Evolutionary conservation across 2,888 invertebrate genomes (phyloP).

Genomic region (Ophonus ardosiacus): DNA sequence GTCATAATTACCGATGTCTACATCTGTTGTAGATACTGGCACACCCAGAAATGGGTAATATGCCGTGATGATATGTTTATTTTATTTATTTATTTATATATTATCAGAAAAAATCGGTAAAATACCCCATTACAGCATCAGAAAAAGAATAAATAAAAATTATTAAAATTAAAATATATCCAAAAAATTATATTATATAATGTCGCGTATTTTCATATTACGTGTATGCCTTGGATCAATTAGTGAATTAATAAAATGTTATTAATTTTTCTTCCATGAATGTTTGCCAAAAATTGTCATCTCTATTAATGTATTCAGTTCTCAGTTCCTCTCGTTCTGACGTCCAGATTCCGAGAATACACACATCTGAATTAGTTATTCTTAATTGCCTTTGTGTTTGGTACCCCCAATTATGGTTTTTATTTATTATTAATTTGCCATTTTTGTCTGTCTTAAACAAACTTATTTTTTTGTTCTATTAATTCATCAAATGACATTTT

Average conservation of each 20-base stretch:
- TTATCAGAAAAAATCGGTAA: too few relatives aligned
- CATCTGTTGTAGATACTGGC: too few relatives aligned
- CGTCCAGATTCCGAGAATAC: conserved; percentile 56
- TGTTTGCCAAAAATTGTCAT: conserved; percentile 11
- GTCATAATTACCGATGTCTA: too few relatives aligned
- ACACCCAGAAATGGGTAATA: too few relatives aligned
- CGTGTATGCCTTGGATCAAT: conserved; percentile 48
- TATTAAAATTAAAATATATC: too few relatives aligned
- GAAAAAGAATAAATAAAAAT: too few relatives aligned
- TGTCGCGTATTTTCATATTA: conserved; percentile 18
- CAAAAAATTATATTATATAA: not conserved
- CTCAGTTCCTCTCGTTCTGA: conserved; percentile 21
- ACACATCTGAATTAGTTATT: conserved; percentile 40
- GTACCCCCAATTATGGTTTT: conserved; percentile 56
- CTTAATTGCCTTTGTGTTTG: conserved; percentile 56
- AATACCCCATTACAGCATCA: too few relatives aligned
- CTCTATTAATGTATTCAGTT: conserved; percentile 31
- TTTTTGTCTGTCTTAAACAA: conserved; percentile 18
- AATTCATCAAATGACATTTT: conserved; percentile 3
- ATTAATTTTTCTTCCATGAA: conserved; percentile 44
- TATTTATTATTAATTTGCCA: conserved; percentile 47
- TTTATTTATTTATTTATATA: too few relatives aligned
- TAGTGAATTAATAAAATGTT: conserved; percentile 35
- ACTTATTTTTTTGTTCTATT: not conserved
- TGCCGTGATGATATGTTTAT: too few relatives aligned